These are phyloP conservation scores for Xyrauchen texanus DNA, from an alignment of 2,113 vertebrate genomes.

Conservation along the genomic window DNA sequence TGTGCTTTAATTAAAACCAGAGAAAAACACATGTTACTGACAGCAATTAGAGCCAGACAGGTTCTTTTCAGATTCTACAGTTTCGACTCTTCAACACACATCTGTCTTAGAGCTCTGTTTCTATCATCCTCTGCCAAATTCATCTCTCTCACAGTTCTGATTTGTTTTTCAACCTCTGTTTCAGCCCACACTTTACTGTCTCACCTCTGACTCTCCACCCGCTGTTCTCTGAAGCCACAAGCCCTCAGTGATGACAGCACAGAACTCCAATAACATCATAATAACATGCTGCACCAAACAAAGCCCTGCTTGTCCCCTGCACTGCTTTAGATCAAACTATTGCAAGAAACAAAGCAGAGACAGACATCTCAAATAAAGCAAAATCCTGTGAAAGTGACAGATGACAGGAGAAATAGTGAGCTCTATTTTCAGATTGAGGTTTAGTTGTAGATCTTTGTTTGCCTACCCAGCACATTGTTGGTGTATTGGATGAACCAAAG, in stretches of 20 bases:
- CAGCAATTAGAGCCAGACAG: conserved; percentile 20
- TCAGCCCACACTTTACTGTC: not conserved
- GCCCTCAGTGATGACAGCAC: conserved; percentile 20
- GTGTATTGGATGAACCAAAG: too few species aligned
- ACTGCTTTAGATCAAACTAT: not conserved
- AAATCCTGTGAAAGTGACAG: not conserved
- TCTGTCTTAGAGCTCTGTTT: conserved; percentile 5
- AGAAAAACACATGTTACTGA: conserved; percentile 37
- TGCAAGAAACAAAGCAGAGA: not conserved
- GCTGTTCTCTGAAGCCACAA: conserved; percentile 23
- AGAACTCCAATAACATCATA: conserved; percentile 9
- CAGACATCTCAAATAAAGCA: not conserved
- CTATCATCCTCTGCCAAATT: not conserved
- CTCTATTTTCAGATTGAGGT: too few species aligned
- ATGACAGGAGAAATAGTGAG: not conserved
- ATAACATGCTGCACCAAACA: not conserved
- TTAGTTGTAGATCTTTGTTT: too few species aligned
- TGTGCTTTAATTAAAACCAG: conserved; percentile 63
- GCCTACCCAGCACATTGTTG: too few species aligned
- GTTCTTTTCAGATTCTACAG: conserved; percentile 22
- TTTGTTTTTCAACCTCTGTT: not conserved
- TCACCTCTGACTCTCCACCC: conserved; percentile 17
- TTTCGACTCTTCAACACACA: not conserved
- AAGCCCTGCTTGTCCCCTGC: not conserved
- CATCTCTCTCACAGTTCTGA: not conserved